phyloP scores from a whole-genome alignment of 2,113 vertebrate genomes.

The Montifringilla adamsi region DNA sequence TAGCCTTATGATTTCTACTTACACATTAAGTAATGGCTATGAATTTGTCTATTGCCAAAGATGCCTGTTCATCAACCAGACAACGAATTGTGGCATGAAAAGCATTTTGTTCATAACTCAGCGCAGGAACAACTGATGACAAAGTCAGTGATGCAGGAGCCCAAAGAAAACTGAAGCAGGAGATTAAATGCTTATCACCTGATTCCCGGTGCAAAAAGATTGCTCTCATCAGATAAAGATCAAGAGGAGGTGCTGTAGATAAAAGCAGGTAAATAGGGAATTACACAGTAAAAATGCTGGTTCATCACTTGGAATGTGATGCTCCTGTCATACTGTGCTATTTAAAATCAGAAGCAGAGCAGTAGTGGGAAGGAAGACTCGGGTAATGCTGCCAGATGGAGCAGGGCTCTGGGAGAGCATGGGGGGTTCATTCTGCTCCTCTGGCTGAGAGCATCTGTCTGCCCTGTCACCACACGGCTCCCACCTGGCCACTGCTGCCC shows the following conservation, averaged over 20 bases:
- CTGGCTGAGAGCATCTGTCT: background rate
- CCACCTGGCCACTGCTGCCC: background rate
- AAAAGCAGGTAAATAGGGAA: slow-evolving; percentile 44
- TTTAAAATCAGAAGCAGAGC: background rate
- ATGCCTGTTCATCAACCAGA: background rate
- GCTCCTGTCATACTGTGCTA: background rate
- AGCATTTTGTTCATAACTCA: background rate
- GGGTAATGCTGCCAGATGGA: background rate
- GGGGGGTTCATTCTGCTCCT: background rate
- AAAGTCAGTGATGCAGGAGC: background rate
- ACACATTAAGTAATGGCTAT: background rate
- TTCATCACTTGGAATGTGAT: background rate
- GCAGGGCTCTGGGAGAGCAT: fast-evolving
- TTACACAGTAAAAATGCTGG: background rate
- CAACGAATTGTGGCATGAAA: background rate
- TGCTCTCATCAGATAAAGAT: slow-evolving; percentile 15
- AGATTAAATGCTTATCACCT: slow-evolving; percentile 26
- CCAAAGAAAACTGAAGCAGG: background rate
- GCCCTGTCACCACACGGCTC: background rate
- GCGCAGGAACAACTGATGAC: background rate
- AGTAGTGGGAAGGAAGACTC: background rate
- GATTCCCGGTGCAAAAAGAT: background rate
- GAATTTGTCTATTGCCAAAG: background rate
- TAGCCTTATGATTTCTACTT: background rate
- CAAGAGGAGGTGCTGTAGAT: slow-evolving; percentile 35